Evolutionary conservation across 2,888 invertebrate genomes (phyloP), one percentile per base, ranked within the genome.

Genomic region (Agrotis puta): DNA sequence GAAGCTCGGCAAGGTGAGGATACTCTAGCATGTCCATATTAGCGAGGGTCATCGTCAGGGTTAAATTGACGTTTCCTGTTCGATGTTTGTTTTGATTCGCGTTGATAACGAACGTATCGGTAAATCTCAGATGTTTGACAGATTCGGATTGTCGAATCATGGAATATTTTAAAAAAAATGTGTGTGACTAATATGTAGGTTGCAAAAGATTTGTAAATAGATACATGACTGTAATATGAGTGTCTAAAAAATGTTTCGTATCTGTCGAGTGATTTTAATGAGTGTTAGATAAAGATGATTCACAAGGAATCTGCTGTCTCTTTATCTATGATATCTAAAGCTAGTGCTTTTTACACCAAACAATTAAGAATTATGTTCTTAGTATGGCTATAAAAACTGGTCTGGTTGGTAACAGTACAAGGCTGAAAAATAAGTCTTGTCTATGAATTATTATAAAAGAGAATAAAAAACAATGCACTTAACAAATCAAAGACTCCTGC

Each of bases 1-100:
- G 89, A 98, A 97, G 93, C 95, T 98, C 63, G 97, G 97, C 77
- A 98, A 98, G 97, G 98, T 98, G 91, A 71, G 83, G 22, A 57
- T 43, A 53, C 47, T n/a, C 20, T 47, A 43, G 22, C 27, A 64
- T 54, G 20, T 16, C 57, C 68, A 62, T 63, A 77, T 71, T 76
- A 62, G 77, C 81, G 83, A 84, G 83, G 85, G 81, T 76, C 81
- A 74, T 70, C 74, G 79, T 86, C 90, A 87, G 83, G 87, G 87
- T 85, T 88, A 82, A 67, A 76, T 70, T 85, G 85, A 83, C 84
- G 85, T 88, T 86, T 85, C 83, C 85, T 87, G 80, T 65, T 67
- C 63, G 70, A 81, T 87, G 79, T 86, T 87, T 88, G 86, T 79
- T 83, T 82, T 85, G 83, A 74, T 87, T 83, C 74, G 65, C 70